A percentile compares a stretch with the other conserved stretches of the same genome.
phyloP scores from a whole-genome alignment of 2,113 vertebrate genomes.

The Lophius piscatorius region DNA sequence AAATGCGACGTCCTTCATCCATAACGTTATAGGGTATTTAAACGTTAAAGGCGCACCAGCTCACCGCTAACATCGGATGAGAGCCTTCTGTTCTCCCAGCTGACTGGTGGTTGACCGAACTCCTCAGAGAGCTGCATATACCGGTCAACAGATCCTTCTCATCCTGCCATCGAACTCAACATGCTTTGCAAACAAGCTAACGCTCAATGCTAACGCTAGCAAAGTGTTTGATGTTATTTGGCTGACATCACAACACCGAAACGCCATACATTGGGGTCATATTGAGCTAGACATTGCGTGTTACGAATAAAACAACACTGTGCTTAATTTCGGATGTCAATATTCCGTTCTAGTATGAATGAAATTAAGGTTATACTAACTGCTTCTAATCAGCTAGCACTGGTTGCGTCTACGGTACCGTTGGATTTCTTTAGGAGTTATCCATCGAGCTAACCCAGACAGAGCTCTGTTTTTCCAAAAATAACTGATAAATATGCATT shows the following conservation, averaged over 20 bases:
- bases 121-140: slow-evolving; percentile 24
- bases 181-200: slow-evolving; percentile 43
- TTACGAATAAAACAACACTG: neutral
- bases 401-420: slow-evolving; percentile 31
- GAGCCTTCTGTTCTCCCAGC: slow-evolving; percentile 20
- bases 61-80: neutral
- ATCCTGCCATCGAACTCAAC: slow-evolving; percentile 21
- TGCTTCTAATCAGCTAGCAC: slow-evolving; percentile 14
- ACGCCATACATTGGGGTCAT: accelerated
- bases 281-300: neutral
- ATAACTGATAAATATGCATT: neutral
- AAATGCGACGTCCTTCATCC: slow-evolving; percentile 11
- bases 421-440: slow-evolving; percentile 52
- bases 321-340: neutral
- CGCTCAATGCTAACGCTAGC: slow-evolving; percentile 31
- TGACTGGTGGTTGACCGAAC: slow-evolving; percentile 42
- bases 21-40: neutral
- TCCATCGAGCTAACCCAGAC: slow-evolving; percentile 59
- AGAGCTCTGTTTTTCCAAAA: slow-evolving; percentile 17
- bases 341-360: neutral
- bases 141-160: slow-evolving; percentile 15
- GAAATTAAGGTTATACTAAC: slow-evolving; percentile 7
- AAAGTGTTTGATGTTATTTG: neutral
- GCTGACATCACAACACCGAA: neutral
- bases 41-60: neutral